Percentiles rank a stretch among this genome's conserved stretches.
These are phyloP conservation scores for Tangara arthus DNA, from an alignment of 2,797 vertebrate species.

Conservation along the genomic window DNA sequence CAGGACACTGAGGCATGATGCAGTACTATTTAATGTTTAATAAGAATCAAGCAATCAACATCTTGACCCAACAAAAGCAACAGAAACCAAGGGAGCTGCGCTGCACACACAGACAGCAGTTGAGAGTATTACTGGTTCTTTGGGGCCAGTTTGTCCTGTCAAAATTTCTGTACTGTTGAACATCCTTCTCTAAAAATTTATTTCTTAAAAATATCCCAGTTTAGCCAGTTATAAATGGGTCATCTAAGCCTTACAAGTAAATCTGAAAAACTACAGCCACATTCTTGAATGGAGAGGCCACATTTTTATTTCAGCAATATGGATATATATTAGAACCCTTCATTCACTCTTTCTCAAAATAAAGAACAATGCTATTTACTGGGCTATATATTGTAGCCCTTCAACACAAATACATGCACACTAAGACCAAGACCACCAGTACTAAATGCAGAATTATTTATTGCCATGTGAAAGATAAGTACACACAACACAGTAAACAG, in stretches of 20 bases:
- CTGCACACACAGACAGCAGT: background rate
- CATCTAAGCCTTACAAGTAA: background rate
- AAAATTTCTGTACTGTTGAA: background rate
- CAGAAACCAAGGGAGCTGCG: background rate
- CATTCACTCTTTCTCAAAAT: background rate
- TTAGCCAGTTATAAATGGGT: background rate
- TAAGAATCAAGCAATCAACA: background rate
- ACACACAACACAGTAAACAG: background rate
- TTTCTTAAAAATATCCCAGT: background rate
- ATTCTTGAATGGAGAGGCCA: background rate
- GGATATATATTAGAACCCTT: background rate
- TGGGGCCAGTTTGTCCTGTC: background rate
- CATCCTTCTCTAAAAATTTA: background rate
- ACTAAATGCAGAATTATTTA: constrained; percentile 4
- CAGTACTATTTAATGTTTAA: background rate
- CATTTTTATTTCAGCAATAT: background rate
- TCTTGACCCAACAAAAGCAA: background rate
- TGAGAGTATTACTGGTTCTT: background rate
- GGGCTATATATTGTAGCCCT: background rate
- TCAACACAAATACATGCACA: background rate
- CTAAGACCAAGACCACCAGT: background rate
- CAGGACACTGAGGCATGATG: background rate
- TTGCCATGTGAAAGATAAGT: background rate
- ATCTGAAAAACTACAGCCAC: background rate
- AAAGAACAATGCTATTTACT: background rate